Conservation (phyloP, 2,113 vertebrate species). For the Neomonachus schauinslandi region DNA sequence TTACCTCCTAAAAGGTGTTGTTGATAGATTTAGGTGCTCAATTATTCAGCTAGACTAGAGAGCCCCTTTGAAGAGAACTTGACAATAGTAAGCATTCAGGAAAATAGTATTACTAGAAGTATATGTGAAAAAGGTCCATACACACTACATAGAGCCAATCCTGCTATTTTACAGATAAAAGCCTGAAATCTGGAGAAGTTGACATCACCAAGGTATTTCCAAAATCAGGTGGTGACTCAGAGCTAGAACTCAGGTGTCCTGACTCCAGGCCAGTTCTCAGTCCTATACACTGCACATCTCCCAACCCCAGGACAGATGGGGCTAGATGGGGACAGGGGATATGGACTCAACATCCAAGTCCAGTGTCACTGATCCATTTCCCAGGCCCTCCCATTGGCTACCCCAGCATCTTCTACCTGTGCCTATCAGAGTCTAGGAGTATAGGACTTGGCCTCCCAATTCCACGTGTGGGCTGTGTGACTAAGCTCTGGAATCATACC, state of each 20-base stretch:
- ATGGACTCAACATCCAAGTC: background rate
- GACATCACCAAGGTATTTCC: background rate
- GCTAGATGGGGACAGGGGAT: too few relatives aligned
- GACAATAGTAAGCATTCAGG: background rate
- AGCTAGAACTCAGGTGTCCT: background rate
- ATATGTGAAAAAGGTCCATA: fast-evolving
- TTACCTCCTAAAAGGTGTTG: background rate
- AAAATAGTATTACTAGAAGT: background rate
- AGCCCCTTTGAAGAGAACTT: background rate
- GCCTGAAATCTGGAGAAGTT: background rate
- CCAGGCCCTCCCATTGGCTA: background rate
- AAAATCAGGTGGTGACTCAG: background rate
- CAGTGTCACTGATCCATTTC: background rate
- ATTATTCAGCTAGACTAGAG: background rate
- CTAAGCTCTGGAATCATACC: background rate
- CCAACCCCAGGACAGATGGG: background rate
- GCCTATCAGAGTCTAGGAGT: background rate
- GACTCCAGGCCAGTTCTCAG: background rate
- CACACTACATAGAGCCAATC: background rate
- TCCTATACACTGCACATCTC: background rate
- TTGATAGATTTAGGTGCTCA: background rate
- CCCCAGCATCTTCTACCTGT: background rate
- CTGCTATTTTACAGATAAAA: background rate
- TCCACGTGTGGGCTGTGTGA: background rate
- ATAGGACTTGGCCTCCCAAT: background rate